A percentile compares a stretch with the other conserved stretches of the same genome.
Evolutionary conservation across 2,888 invertebrate genomes (phyloP).

Genomic region (Heliconius charithonia): DNA sequence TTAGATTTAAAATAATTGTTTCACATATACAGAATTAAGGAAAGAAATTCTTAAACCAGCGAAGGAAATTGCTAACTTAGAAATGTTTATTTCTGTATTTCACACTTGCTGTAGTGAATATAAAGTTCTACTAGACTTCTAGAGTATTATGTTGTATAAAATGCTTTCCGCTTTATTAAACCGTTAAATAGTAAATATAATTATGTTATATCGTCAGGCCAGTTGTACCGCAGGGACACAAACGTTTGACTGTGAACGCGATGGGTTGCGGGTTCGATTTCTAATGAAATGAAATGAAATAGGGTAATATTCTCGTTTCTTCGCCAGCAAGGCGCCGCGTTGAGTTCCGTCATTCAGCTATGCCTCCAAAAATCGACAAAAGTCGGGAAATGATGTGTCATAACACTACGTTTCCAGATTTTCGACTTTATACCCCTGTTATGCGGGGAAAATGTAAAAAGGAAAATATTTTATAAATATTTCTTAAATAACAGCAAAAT

Average conservation of each 20-base stretch:
- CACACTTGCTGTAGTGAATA: not conserved
- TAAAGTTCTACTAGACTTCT: slow-evolving; percentile 8
- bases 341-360: not conserved
- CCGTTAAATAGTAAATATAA: not conserved
- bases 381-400: not conserved
- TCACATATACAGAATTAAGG: slow-evolving; percentile 14
- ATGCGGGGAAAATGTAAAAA: too few relatives aligned
- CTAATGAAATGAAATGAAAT: too few relatives aligned
- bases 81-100: slow-evolving; percentile 18
- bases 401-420: not conserved
- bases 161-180: slow-evolving; percentile 4
- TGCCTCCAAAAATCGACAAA: not conserved
- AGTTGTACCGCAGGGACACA: too few relatives aligned
- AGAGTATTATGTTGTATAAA: slow-evolving; percentile 5
- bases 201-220: not conserved
- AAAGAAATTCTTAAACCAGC: slow-evolving; percentile 7
- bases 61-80: slow-evolving; percentile 14
- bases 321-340: not conserved
- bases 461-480: too few relatives aligned
- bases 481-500: too few relatives aligned
- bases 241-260: too few relatives aligned
- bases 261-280: too few relatives aligned
- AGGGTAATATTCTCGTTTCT: too few relatives aligned
- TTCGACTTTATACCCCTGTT: not conserved
- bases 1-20: not conserved